A percentile compares a stretch with the other conserved stretches of the same genome.
Conservation (phyloP, 2,113 vertebrate species). For the Esox niger region DNA sequence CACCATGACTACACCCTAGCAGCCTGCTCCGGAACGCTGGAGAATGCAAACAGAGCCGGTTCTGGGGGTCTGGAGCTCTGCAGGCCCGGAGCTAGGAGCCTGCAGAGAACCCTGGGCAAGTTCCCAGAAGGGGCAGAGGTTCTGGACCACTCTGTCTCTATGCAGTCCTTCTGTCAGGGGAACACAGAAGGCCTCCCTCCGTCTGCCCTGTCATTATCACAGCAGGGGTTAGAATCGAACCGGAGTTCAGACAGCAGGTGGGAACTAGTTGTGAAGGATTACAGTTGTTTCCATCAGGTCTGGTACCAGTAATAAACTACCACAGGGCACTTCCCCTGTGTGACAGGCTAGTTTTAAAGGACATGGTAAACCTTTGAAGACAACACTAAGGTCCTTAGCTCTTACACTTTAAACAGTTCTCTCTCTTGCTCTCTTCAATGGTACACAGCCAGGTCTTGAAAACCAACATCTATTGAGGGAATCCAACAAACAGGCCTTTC, state of each 20-base stretch:
- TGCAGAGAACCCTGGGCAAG: conserved; percentile 3
- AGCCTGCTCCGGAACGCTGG: conserved; percentile 21
- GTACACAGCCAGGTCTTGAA: conserved; percentile 1
- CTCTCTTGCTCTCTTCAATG: conserved; percentile 17
- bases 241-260: conserved; percentile 9
- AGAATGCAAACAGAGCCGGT: conserved; percentile 34
- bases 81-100: conserved; percentile 13
- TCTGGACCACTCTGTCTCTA: conserved; percentile 28
- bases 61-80: conserved; percentile 13
- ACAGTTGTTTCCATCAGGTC: neutral
- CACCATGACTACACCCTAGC: conserved; percentile 42
- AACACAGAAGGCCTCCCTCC: conserved; percentile 18
- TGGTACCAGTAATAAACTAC: neutral
- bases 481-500: conserved; percentile 10
- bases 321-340: conserved; percentile 31
- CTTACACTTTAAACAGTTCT: conserved; percentile 42
- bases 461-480: conserved; percentile 1
- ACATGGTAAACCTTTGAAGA: conserved; percentile 52
- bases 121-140: conserved; percentile 21
- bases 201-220: conserved; percentile 17
- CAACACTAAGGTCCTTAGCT: conserved; percentile 30
- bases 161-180: conserved; percentile 7
- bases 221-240: conserved; percentile 34
- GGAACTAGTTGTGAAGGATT: neutral
- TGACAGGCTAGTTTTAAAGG: conserved; percentile 12